Evolutionary conservation across 1,140 invertebrate species (phyloP).

Genomic region (Matsumurasca onukii): DNA sequence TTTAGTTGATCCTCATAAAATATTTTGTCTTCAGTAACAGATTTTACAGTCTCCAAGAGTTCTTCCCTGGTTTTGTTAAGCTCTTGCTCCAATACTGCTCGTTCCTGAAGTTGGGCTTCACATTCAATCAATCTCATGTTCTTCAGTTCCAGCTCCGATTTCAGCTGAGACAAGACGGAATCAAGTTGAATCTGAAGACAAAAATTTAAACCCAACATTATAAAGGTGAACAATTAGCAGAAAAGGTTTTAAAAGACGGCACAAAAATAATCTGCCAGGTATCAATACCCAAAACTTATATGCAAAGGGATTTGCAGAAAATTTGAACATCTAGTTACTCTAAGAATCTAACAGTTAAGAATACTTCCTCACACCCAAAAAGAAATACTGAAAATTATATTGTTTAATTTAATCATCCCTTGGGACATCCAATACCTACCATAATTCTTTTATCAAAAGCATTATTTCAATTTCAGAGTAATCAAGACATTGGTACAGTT

Average conservation of each 20-base stretch:
- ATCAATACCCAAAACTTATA: too few relatives aligned
- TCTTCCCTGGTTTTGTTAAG: conserved; percentile 55
- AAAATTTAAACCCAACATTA: too few relatives aligned
- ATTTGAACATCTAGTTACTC: too few relatives aligned
- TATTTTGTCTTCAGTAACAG: conserved; percentile 56
- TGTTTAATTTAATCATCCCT: too few relatives aligned
- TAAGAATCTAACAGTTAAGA: too few relatives aligned
- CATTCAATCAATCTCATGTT: conserved; percentile 53
- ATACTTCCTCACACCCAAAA: too few relatives aligned
- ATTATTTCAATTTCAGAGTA: background rate
- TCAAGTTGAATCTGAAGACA: conserved; percentile 11
- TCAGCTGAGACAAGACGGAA: conserved; percentile 5
- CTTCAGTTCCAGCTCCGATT: conserved; percentile 46
- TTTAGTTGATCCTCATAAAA: conserved; percentile 60
- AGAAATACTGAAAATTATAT: too few relatives aligned
- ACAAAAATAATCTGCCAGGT: too few relatives aligned
- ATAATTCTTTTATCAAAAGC: background rate
- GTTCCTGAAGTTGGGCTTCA: conserved; percentile 55
- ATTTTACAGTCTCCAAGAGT: conserved; percentile 55
- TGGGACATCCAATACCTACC: too few relatives aligned
- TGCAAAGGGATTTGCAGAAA: too few relatives aligned
- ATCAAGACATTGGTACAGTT: background rate
- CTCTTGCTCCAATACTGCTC: conserved; percentile 57
- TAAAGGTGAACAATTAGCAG: too few relatives aligned
- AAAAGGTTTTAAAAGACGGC: too few relatives aligned